These are phyloP conservation scores for Chydorus sphaericus DNA, from an alignment of 2,888 invertebrate species.

Conservation along the genomic window DNA sequence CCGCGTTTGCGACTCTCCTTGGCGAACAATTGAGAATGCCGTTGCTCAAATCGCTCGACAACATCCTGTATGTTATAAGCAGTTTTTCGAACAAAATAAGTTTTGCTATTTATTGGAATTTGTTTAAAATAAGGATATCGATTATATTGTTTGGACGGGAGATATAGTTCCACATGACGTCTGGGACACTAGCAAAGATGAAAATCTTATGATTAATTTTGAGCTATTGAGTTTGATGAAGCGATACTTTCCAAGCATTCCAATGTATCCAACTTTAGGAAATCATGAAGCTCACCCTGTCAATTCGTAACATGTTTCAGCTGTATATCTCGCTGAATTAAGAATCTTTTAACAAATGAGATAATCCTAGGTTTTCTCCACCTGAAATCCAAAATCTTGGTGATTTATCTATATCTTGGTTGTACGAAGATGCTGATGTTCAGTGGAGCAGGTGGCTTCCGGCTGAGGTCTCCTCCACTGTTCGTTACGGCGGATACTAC, in stretches of 20 bases:
- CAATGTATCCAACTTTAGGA: conserved; percentile 16
- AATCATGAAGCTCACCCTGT: conserved; percentile 13
- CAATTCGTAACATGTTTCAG: conserved; percentile 2
- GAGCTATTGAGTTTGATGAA: conserved; percentile 29
- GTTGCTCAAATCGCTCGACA: conserved; percentile 43
- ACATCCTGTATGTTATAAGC: conserved; percentile 39
- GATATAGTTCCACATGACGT: conserved; percentile 73
- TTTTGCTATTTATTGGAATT: neutral
- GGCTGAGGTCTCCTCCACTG: conserved; percentile 20
- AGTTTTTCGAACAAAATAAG: too few relatives aligned
- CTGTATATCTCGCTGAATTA: neutral
- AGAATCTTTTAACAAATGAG: too few relatives aligned
- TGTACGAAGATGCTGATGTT: conserved; percentile 32
- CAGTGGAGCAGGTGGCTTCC: conserved; percentile 33
- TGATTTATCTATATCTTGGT: conserved; percentile 30
- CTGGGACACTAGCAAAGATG: conserved; percentile 59
- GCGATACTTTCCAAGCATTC: conserved; percentile 13
- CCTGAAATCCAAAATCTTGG: conserved; percentile 27
- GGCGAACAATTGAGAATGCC: conserved; percentile 48
- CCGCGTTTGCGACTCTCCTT: conserved; percentile 57
- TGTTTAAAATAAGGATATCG: conserved; percentile 35
- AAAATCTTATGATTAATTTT: conserved; percentile 43
- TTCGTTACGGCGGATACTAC: conserved; percentile 29
- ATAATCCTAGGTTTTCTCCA: conserved; percentile 35
- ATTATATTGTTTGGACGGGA: conserved; percentile 65